Conservation (phyloP, 2,797 vertebrate genomes). For the Anabas testudineus region DNA sequence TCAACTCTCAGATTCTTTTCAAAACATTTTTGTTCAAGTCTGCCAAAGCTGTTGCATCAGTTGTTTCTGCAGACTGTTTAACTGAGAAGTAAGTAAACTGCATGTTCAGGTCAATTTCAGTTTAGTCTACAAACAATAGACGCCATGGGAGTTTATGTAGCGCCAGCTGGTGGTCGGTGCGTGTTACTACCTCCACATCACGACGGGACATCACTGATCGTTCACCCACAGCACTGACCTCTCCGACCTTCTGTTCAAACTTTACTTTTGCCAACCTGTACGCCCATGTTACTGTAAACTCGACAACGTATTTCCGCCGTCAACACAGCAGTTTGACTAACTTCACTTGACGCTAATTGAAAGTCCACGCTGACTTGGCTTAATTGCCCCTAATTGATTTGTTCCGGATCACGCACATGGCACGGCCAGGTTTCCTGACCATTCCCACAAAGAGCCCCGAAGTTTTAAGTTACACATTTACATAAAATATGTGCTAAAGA, state of each 20-base stretch:
- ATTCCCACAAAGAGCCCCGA: fast-evolving
- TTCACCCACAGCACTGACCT: background rate
- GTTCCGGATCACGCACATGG: constrained; percentile 9
- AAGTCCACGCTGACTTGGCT: constrained; percentile 9
- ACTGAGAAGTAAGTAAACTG: constrained; percentile 24
- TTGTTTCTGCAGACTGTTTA: constrained; percentile 13
- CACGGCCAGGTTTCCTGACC: background rate
- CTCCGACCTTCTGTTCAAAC: background rate
- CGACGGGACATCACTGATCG: background rate
- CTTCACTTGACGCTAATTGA: constrained; percentile 26
- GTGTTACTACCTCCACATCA: constrained; percentile 15
- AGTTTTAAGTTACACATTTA: fast-evolving
- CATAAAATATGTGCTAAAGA: background rate
- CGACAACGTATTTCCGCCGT: background rate
- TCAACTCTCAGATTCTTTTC: background rate
- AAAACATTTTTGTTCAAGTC: background rate
- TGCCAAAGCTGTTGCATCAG: constrained; percentile 5
- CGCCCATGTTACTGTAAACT: fast-evolving
- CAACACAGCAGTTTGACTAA: background rate
- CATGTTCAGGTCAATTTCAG: constrained; percentile 57
- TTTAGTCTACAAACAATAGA: constrained; percentile 56
- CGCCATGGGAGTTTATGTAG: constrained; percentile 32
- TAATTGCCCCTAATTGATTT: constrained; percentile 59
- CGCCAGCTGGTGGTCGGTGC: constrained; percentile 49
- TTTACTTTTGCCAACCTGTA: background rate